Evolutionary conservation across 2,797 vertebrate genomes (phyloP).

Genomic region (Cynopterus sphinx): DNA sequence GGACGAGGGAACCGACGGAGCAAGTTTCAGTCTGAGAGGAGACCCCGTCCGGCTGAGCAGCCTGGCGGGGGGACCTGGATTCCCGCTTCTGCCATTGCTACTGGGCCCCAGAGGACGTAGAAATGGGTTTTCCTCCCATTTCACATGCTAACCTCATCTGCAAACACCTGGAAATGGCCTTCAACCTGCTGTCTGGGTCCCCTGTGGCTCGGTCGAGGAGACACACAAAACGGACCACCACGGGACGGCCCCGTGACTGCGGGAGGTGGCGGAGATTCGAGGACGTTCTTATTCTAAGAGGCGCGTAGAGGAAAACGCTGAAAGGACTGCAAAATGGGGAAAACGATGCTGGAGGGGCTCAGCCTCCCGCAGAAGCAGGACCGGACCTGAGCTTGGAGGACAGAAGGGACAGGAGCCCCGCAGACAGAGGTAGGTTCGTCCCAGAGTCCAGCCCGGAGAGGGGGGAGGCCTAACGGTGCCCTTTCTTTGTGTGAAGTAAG

Average conservation of each 20-base stretch:
- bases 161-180: neutral
- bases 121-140: neutral
- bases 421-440: fast-evolving
- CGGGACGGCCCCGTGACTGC: too few species aligned
- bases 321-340: neutral
- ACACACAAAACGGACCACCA: too few species aligned
- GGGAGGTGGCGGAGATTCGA: neutral
- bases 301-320: fast-evolving
- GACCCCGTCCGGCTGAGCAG: neutral
- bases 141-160: neutral
- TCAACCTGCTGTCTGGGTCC: neutral
- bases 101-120: too few species aligned
- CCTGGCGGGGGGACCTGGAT: too few species aligned
- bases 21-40: neutral
- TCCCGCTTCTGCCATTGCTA: too few species aligned
- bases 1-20: neutral
- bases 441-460: neutral
- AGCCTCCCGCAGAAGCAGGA: neutral
- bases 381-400: neutral
- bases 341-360: fast-evolving
- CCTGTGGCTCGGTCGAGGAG: fast-evolving
- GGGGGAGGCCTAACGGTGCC: neutral
- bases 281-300: neutral
- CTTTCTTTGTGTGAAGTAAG: neutral
- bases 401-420: fast-evolving